Evolutionary conservation across 2,888 invertebrate genomes (phyloP), one percentile per base, ranked within the genome.

Genomic region (Parasteatoda lunata): DNA sequence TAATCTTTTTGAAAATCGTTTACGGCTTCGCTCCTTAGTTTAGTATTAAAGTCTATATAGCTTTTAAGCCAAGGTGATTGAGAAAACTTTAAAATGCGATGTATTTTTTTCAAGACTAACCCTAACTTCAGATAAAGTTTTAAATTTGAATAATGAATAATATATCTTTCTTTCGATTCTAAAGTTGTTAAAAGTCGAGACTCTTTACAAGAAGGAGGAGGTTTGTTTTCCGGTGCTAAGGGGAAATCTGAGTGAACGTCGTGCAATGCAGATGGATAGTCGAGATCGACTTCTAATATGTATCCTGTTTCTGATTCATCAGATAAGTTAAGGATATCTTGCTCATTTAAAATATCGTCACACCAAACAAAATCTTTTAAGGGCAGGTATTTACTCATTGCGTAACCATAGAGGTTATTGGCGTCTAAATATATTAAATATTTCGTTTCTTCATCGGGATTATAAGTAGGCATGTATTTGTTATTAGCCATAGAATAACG

Each of bases 71-170:
- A 54, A 11, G 54, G 54, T 4, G 7, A 54, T 54, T 54, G 54
- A 11, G 3, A 11, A 13, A 7, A 54, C 13, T 54, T 54, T 54
- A 54, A 54, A 11, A 7, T 54, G 3, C 54, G 54, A 54, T 54
- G 54, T 3, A 54, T 54, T 54, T 54, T 54, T 54, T 9, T 54
- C 3, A 54, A 11, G 9, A 11, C 13, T 11, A 5, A 13, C 54
- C 54, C 54, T 1, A 54, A 13, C 13, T 54, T 54, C 54, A 54
- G 13, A 54, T 54, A 54, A 11, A 54, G 13, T 54, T 91, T 90
- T 48, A 92, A 89, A 75, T 90, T 91, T 48, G 89, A 68, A 88
- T 91, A 91, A 89, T 91, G 91, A 30, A 91, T 89, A 1, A 91
- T 88, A 89, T 92, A 91, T 64, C 89, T 82, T 72, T 83, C 70